Evolutionary conservation across 2,797 vertebrate species (phyloP).

Genomic region (Toxotes lorentzi): DNA sequence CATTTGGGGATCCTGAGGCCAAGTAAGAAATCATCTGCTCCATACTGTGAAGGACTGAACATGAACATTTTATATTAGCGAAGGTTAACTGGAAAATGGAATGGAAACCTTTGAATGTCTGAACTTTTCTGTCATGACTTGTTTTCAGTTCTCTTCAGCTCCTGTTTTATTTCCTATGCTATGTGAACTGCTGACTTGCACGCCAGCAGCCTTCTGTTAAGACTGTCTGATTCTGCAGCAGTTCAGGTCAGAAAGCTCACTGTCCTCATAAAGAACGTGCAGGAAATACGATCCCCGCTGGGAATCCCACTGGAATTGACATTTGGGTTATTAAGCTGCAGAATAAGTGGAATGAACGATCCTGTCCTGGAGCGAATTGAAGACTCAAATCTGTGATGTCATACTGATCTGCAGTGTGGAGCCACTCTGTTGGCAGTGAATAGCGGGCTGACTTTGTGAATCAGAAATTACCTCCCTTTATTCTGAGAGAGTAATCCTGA

Average conservation of each 20-base stretch:
- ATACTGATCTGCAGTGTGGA: conserved; percentile 44
- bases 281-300: background rate
- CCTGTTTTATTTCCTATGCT: background rate
- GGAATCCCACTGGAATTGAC: conserved; percentile 26
- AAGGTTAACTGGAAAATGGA: background rate
- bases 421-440: conserved; percentile 16
- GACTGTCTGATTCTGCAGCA: background rate
- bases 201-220: background rate
- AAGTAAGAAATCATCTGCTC: too few species aligned
- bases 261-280: conserved; percentile 1
- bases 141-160: background rate
- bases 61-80: background rate
- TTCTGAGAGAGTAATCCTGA: conserved; percentile 45
- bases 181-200: background rate
- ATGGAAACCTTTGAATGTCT: background rate
- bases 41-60: background rate
- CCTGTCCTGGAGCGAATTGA: conserved; percentile 28
- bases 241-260: conserved; percentile 5
- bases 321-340: conserved; percentile 22
- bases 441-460: conserved; percentile 45
- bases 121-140: background rate
- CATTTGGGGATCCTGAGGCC: too few species aligned
- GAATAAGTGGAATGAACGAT: conserved; percentile 35
- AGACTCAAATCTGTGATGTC: conserved; percentile 52
- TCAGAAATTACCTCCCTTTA: conserved; percentile 31